phyloP scores from a whole-genome alignment of 2,113 vertebrate genomes.

The Okapia johnstoni region DNA sequence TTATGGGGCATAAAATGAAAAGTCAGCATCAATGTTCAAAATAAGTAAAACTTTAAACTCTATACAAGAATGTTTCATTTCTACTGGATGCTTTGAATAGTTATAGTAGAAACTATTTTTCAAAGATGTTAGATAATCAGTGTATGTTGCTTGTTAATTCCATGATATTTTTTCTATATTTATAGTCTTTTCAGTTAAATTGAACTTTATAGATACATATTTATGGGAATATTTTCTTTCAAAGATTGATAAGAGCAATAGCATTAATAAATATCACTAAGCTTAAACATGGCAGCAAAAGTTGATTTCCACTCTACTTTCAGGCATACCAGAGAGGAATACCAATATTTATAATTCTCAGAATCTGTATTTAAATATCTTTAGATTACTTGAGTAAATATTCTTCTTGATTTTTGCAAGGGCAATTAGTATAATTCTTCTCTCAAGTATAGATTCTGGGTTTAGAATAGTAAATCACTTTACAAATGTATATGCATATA shows the following conservation, averaged over 20 bases:
- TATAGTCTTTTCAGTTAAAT: conserved; percentile 12
- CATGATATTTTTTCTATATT: neutral
- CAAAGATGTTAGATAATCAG: neutral
- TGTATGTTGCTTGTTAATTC: neutral
- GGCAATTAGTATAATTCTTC: conserved; percentile 39
- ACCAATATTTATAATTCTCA: conserved; percentile 21
- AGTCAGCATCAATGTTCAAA: neutral
- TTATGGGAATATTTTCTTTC: neutral
- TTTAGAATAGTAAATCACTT: conserved; percentile 24
- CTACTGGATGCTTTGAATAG: neutral
- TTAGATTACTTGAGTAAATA: conserved; percentile 34
- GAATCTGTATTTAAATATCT: conserved; percentile 18
- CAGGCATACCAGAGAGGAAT: neutral
- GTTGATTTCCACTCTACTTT: neutral
- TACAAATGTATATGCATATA: neutral
- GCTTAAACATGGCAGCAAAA: conserved; percentile 5
- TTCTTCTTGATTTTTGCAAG: conserved; percentile 9
- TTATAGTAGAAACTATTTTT: neutral
- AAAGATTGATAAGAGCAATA: neutral
- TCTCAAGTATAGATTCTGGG: neutral
- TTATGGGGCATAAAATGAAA: neutral
- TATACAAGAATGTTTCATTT: neutral
- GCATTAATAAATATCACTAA: conserved; percentile 41
- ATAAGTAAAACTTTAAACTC: neutral
- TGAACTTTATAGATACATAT: conserved; percentile 8